Conservation (phyloP, 1,140 invertebrate genomes). For the Cherax destructor region DNA sequence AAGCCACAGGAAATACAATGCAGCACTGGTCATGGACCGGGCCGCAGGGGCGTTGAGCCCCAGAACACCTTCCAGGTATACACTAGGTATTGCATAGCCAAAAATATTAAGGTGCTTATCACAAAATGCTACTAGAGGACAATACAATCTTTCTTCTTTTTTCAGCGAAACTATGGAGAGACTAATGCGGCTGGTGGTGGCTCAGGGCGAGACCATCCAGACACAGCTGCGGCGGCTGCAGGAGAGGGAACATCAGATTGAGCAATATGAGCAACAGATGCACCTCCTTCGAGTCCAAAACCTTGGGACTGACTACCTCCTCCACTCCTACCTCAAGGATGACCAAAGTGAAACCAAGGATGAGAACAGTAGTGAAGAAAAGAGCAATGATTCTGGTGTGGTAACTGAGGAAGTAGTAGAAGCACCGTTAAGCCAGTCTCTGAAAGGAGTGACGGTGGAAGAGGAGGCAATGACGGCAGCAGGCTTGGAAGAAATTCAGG, state of each 20-base stretch:
- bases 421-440: constrained; percentile 10
- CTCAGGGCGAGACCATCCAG: constrained; percentile 88
- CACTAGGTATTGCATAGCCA: neutral
- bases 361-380: constrained; percentile 75
- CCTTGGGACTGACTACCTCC: constrained; percentile 87
- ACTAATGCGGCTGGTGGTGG: constrained; percentile 85
- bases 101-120: neutral
- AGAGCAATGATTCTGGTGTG: constrained; percentile 78
- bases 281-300: constrained; percentile 83
- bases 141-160: neutral
- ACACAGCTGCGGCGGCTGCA: constrained; percentile 81
- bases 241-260: constrained; percentile 87
- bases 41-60: too few relatives aligned
- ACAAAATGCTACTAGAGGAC: neutral
- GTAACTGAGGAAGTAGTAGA: constrained; percentile 74
- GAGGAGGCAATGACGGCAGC: constrained; percentile 76
- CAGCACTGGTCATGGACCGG: too few relatives aligned
- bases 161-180: constrained; percentile 78
- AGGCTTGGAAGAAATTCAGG: constrained; percentile 77
- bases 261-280: constrained; percentile 84
- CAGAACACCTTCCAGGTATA: neutral
- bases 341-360: constrained; percentile 75
- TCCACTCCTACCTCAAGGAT: constrained; percentile 84
- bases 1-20: too few relatives aligned
- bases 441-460: constrained; percentile 9